phyloP scores from a whole-genome alignment of 2,797 vertebrate species.

The Semotilus atromaculatus region DNA sequence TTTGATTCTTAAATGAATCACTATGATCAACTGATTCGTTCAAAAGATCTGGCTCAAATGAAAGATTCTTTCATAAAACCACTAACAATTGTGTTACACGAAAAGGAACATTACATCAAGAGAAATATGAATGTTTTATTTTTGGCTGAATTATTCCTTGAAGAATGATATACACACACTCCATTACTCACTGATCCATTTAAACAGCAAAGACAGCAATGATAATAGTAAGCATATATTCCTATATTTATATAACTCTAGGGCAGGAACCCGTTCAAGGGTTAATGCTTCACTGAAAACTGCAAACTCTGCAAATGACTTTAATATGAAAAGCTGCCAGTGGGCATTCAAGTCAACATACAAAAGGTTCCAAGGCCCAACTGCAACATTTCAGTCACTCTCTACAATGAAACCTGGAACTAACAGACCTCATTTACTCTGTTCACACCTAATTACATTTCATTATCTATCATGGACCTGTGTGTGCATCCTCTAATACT shows the following conservation, averaged over 20 bases:
- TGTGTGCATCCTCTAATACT: conserved; percentile 61
- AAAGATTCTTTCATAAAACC: neutral
- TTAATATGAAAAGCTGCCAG: neutral
- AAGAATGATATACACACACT: neutral
- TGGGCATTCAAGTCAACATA: neutral
- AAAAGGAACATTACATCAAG: neutral
- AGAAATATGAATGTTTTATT: neutral
- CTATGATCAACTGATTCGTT: neutral
- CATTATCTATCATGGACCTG: conserved; percentile 38
- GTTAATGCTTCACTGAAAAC: conserved; percentile 3
- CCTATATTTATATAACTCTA: neutral
- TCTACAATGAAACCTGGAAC: neutral
- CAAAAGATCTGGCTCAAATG: conserved; percentile 2
- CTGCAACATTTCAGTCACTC: neutral
- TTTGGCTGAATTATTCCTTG: neutral
- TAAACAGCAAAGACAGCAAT: neutral
- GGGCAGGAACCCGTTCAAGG: conserved; percentile 13
- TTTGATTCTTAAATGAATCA: neutral
- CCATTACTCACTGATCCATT: neutral
- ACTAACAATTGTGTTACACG: neutral
- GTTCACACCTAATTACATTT: conserved; percentile 37
- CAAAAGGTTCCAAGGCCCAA: neutral
- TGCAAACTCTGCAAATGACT: conserved; percentile 19
- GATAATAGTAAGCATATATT: neutral
- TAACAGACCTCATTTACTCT: conserved; percentile 42